Evolutionary conservation across 2,888 invertebrate genomes (phyloP).

Genomic region (Toxonevra muliebris): DNA sequence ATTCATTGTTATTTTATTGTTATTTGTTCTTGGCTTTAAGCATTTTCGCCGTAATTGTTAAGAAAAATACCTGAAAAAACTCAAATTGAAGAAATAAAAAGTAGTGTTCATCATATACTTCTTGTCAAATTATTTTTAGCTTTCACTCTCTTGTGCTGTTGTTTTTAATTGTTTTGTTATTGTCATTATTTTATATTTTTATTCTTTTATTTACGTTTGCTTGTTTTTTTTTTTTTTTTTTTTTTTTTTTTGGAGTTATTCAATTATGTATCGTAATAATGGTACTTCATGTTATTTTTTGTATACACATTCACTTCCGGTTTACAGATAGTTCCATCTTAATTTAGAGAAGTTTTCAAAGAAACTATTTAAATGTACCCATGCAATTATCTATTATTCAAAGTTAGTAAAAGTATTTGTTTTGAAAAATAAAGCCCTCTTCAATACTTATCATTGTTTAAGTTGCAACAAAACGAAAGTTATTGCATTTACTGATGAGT

Average conservation of each 20-base stretch:
- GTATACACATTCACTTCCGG: background rate
- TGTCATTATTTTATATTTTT: background rate
- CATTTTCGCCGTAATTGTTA: slow-evolving; percentile 18
- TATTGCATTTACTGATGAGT: too few species aligned
- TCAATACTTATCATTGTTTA: too few species aligned
- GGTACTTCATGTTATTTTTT: background rate
- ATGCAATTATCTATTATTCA: too few species aligned
- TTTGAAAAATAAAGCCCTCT: too few species aligned
- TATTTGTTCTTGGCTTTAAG: slow-evolving; percentile 18
- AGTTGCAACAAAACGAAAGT: too few species aligned
- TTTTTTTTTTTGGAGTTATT: too few species aligned
- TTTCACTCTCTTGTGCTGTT: slow-evolving; percentile 26
- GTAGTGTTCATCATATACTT: too few species aligned
- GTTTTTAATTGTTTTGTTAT: background rate
- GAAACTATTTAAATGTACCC: too few species aligned
- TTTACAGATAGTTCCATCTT: background rate
- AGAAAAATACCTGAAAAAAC: background rate
- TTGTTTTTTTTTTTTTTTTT: background rate
- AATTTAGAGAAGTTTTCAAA: too few species aligned
- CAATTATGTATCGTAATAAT: too few species aligned
- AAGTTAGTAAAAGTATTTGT: too few species aligned
- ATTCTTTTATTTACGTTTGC: background rate
- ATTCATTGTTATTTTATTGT: background rate
- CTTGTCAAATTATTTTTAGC: background rate
- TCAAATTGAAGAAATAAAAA: background rate